Conservation (phyloP, 2,113 vertebrate genomes). For the Ciconia stormi region DNA sequence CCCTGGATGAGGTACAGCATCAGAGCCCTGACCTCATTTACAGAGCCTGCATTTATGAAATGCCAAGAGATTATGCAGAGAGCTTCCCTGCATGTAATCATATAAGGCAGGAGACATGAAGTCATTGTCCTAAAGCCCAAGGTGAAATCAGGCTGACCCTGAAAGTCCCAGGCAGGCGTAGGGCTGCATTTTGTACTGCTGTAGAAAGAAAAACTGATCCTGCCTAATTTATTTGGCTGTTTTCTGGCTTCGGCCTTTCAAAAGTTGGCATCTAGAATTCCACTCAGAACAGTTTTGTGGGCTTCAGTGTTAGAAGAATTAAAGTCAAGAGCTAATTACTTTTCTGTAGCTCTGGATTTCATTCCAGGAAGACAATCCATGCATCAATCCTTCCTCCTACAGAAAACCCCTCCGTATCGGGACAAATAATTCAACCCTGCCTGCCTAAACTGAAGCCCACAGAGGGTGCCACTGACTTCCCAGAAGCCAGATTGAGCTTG, state of each 20-base stretch:
- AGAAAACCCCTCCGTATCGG: neutral
- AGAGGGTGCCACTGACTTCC: neutral
- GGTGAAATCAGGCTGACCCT: constrained; percentile 3
- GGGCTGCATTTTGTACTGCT: neutral
- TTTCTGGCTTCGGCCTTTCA: neutral
- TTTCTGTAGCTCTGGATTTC: neutral
- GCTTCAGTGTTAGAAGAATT: neutral
- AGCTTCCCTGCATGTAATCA: neutral
- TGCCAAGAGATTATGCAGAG: constrained; percentile 26
- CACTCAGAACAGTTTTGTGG: neutral
- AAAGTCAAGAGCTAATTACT: neutral
- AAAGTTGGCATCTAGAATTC: neutral
- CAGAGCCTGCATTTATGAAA: neutral
- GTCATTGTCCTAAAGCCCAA: constrained; percentile 19
- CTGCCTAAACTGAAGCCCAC: neutral
- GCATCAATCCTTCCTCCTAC: neutral
- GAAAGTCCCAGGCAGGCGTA: neutral
- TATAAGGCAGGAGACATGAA: constrained; percentile 13
- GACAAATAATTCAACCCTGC: neutral
- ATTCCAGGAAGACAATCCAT: neutral
- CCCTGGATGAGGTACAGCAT: neutral
- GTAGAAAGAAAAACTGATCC: neutral
- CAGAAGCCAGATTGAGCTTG: neutral
- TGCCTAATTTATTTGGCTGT: neutral
- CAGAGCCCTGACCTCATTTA: constrained; percentile 26